Evolutionary conservation across 1,140 invertebrate genomes (phyloP), one percentile per base, ranked within the genome.

Genomic region (Procambarus virginalis): DNA sequence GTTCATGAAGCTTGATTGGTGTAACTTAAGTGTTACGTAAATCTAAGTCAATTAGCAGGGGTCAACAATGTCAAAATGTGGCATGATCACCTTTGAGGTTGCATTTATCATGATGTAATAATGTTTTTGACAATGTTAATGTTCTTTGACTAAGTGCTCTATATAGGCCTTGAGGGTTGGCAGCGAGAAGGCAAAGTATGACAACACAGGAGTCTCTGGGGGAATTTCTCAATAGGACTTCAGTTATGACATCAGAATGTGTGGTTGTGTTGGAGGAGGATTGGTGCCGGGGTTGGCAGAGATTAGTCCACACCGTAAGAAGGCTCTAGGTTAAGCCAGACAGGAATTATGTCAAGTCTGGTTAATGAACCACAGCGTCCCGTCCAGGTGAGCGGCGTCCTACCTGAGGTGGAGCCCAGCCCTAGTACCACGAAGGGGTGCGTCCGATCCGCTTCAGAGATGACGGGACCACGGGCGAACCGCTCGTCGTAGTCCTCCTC

Each of bases 381-480:
- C 76, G 22, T 20, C 68, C 20, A 20, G n/a, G 68, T 73, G 68
- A 73, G 34, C 1, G 6, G 12, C 49, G 17, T 48, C 87, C 81
- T 92, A 92, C 91, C 91, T 92, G 84, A 75, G 20, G 85, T 60
- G 46, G 60, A 49, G 22, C 89, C 91, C 8, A 88, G 88, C 45
- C 89, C 86, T 12, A 75, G 81, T 46, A 80, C 51, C 45, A 85
- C 91, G 34, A 92, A 83, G 17, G 91, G 89, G 34, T 92, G 89
- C 49, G 60, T 76, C 10, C 82, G 55, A 46, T 92, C 91, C 86
- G 88, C 84, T 45, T 73, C 73, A 0, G 89, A 90, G 75, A 92
- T 78, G 22, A 83, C 22, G 34, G 76, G 84, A 0, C 89, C 89
- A 45, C 68, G 86, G 14, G 58, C 80, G 75, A 92, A 91, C 55